A percentile compares a stretch with the other conserved stretches of the same genome.
phyloP scores from a whole-genome alignment of 1,140 invertebrate genomes.

The roundworm (Caenorhabditis elegans) region DNA sequence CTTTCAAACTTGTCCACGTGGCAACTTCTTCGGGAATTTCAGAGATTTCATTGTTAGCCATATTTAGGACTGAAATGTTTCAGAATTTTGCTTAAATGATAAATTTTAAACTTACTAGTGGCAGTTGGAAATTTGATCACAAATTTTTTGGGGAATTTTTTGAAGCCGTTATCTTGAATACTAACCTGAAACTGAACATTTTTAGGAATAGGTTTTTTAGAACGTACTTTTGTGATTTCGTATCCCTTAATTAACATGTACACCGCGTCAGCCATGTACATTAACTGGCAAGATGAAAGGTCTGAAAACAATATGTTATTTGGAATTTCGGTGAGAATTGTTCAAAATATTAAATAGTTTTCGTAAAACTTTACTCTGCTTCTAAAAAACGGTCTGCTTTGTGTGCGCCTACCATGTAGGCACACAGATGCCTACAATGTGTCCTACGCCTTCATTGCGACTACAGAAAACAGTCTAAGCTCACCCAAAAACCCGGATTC shows the following conservation, averaged over 20 bases:
- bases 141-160: slow-evolving; percentile 58
- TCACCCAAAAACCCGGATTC: slow-evolving; percentile 55
- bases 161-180: slow-evolving; percentile 54
- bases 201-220: neutral
- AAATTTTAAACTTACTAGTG: slow-evolving; percentile 40
- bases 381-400: too few relatives aligned
- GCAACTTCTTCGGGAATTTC: slow-evolving; percentile 56
- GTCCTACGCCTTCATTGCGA: too few relatives aligned
- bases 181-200: slow-evolving; percentile 33
- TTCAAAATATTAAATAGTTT: too few relatives aligned
- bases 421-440: too few relatives aligned
- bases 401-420: too few relatives aligned
- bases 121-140: slow-evolving; percentile 55
- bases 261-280: slow-evolving; percentile 59
- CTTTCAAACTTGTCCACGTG: slow-evolving; percentile 49
- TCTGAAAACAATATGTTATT: slow-evolving; percentile 43
- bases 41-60: slow-evolving; percentile 54
- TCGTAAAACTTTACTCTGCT: too few relatives aligned
- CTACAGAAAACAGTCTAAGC: too few relatives aligned
- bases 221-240: slow-evolving; percentile 50
- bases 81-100: neutral
- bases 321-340: neutral
- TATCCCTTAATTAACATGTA: slow-evolving; percentile 55
- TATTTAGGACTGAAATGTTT: slow-evolving; percentile 53
- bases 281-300: slow-evolving; percentile 56